Evolutionary conservation across 2,888 invertebrate genomes (phyloP).

Genomic region (Syrista parreyssii): DNA sequence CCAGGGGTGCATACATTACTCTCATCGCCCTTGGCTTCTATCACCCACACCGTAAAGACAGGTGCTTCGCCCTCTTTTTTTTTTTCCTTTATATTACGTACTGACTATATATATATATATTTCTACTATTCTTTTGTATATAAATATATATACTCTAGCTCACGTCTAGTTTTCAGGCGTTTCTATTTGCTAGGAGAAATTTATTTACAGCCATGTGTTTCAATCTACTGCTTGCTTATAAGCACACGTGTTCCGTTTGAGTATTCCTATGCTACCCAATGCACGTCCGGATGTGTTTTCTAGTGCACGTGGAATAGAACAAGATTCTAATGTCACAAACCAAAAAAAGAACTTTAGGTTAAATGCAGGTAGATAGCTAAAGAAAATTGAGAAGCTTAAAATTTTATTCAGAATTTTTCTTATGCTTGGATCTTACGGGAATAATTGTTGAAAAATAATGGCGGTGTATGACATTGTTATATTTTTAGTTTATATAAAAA

Average conservation of each 20-base stretch:
- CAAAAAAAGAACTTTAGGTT: background rate
- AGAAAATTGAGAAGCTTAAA: background rate
- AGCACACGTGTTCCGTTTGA: background rate
- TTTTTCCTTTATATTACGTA: background rate
- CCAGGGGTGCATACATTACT: conserved; percentile 65
- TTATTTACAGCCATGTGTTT: conserved; percentile 32
- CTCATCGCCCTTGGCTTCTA: conserved; percentile 46
- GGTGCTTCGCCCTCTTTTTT: conserved; percentile 46
- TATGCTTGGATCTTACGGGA: background rate
- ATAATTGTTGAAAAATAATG: background rate
- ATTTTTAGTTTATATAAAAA: conserved; percentile 53
- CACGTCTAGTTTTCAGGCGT: background rate
- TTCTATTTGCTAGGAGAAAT: conserved; percentile 41
- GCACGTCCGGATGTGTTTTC: background rate
- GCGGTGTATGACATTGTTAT: background rate
- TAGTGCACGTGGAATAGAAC: background rate
- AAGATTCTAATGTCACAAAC: background rate
- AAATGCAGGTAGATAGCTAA: background rate
- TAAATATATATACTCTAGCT: background rate
- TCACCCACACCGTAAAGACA: conserved; percentile 59
- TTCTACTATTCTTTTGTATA: background rate
- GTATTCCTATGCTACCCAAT: background rate
- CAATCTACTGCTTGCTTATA: too few relatives aligned
- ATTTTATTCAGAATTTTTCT: background rate
- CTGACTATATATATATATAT: background rate